These are phyloP conservation scores for Tubiluchus corallicola DNA, from an alignment of 2,888 invertebrate genomes.

Conservation along the genomic window DNA sequence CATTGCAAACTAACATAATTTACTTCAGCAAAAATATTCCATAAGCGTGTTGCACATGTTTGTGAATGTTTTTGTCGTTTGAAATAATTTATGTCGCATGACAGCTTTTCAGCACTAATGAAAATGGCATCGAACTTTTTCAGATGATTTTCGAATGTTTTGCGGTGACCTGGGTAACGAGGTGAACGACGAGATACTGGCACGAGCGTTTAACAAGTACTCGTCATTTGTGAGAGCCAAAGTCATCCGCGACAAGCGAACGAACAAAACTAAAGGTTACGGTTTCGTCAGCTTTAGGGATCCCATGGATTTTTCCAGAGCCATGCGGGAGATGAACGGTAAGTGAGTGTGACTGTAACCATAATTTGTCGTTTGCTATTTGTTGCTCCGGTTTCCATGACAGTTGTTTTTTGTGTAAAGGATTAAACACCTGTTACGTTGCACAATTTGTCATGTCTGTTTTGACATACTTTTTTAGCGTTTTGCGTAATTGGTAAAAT, in stretches of 20 bases:
- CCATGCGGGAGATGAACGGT: constrained; percentile 99
- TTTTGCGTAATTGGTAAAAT: too few relatives aligned
- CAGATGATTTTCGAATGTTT: constrained; percentile 91
- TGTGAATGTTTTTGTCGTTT: background rate
- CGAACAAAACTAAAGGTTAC: constrained; percentile 95
- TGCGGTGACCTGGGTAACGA: constrained; percentile 99
- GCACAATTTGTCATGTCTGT: too few relatives aligned
- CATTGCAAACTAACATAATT: too few relatives aligned
- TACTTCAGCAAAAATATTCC: too few relatives aligned
- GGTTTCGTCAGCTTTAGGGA: constrained; percentile 97
- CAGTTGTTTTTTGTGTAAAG: too few relatives aligned
- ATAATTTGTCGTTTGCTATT: too few relatives aligned
- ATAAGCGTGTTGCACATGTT: too few relatives aligned
- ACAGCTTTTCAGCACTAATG: constrained; percentile 9
- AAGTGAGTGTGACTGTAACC: too few relatives aligned
- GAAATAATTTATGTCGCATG: background rate
- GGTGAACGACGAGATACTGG: constrained; percentile 91
- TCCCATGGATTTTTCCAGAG: constrained; percentile 87
- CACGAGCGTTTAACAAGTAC: constrained; percentile 75
- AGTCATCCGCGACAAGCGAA: constrained; percentile 84
- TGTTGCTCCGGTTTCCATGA: too few relatives aligned
- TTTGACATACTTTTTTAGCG: too few relatives aligned
- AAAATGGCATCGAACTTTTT: too few relatives aligned
- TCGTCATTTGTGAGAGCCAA: constrained; percentile 82
- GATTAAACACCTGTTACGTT: too few relatives aligned